A percentile compares a stretch with the other conserved stretches of the same genome.
Evolutionary conservation across 1,140 invertebrate genomes (phyloP).

Genomic region (Ceratosolen fusciceps): DNA sequence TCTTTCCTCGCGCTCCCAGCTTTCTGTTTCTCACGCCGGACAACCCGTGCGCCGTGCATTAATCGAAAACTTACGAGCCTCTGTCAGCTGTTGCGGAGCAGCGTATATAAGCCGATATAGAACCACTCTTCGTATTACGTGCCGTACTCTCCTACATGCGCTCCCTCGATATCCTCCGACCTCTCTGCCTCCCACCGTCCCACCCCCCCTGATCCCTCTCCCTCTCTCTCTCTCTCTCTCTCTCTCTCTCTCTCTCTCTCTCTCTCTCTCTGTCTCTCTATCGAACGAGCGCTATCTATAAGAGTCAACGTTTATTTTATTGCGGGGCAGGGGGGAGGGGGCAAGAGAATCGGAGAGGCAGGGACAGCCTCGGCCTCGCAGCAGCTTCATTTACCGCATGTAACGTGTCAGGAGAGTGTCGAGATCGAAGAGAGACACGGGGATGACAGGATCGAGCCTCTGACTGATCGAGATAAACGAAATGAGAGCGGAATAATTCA

Average conservation of each 20-base stretch:
- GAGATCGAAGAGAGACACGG: slow-evolving; percentile 24
- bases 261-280: background rate
- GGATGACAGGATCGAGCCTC: slow-evolving; percentile 14
- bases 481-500: slow-evolving; percentile 23
- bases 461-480: slow-evolving; percentile 24
- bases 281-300: slow-evolving; percentile 11
- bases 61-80: slow-evolving; percentile 46
- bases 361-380: no score
- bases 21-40: slow-evolving; percentile 41
- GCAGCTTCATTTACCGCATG: slow-evolving; percentile 3
- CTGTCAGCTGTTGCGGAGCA: slow-evolving; percentile 18
- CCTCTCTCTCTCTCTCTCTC: no score
- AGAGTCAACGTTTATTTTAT: slow-evolving; percentile 38
- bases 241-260: no score
- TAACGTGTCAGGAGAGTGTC: slow-evolving; percentile 15
- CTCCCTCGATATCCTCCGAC: background rate
- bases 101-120: slow-evolving; percentile 15
- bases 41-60: slow-evolving; percentile 29
- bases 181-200: background rate
- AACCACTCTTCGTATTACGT: slow-evolving; percentile 4
- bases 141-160: background rate
- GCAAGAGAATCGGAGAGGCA: slow-evolving; percentile 14
- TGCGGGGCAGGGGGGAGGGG: slow-evolving; percentile 37
- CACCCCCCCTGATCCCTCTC: no score
- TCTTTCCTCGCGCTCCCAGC: slow-evolving; percentile 10